A percentile compares a stretch with the other conserved stretches of the same genome.
These are phyloP conservation scores for Acanthosepion lycidas DNA, from an alignment of 2,888 invertebrate genomes.

Conservation along the genomic window DNA sequence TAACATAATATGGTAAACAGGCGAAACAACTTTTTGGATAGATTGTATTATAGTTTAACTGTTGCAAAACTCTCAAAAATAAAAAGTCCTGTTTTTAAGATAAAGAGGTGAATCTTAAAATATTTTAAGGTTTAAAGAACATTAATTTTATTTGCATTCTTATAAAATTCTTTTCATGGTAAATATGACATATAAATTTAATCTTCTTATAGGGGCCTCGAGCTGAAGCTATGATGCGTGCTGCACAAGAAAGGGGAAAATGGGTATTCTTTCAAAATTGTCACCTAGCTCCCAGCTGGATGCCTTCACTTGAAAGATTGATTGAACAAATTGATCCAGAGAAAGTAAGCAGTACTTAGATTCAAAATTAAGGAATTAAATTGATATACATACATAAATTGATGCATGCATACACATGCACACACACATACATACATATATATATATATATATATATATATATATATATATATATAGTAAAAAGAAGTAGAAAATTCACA, in stretches of 20 bases:
- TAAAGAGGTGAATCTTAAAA: neutral
- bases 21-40: too few relatives aligned
- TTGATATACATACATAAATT: too few relatives aligned
- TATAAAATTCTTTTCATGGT: neutral
- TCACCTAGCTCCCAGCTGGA: constrained; percentile 91
- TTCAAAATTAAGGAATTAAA: too few relatives aligned
- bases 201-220: constrained; percentile 80
- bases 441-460: too few relatives aligned
- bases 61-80: neutral
- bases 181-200: neutral
- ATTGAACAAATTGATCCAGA: constrained; percentile 86
- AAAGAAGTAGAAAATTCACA: too few relatives aligned
- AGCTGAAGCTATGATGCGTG: constrained; percentile 84
- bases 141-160: neutral
- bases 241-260: constrained; percentile 84
- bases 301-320: constrained; percentile 86
- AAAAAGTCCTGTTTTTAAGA: neutral
- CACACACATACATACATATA: too few relatives aligned
- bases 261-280: constrained; percentile 95
- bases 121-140: neutral
- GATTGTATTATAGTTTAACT: neutral
- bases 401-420: too few relatives aligned
- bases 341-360: constrained; percentile 66
- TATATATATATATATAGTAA: too few relatives aligned
- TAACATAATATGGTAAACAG: too few relatives aligned